Percentiles rank a stretch among this genome's conserved stretches.
Conservation (phyloP, 2,888 invertebrate species). For the Chironomus tentans region DNA sequence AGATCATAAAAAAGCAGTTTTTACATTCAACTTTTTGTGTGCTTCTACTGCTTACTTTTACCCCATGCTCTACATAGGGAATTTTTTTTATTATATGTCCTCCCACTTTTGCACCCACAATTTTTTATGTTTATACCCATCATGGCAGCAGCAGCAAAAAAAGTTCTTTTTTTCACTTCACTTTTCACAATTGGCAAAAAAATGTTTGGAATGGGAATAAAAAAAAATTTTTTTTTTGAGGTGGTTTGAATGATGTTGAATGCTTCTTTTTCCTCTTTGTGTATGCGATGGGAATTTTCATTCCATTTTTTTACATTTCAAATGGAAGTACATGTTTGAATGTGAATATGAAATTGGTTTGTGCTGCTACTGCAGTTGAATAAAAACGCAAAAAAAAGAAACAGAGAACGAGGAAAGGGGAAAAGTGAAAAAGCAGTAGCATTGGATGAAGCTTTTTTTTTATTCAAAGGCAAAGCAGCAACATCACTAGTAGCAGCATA, state of each 20-base stretch:
- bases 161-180: neutral
- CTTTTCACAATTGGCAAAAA: conserved; percentile 8
- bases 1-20: conserved; percentile 23
- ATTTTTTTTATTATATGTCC: neutral
- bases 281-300: conserved; percentile 1
- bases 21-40: conserved; percentile 17
- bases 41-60: no score
- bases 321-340: conserved; percentile 12
- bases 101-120: neutral
- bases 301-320: neutral
- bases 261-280: neutral
- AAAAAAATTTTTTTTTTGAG: neutral
- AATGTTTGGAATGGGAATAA: neutral
- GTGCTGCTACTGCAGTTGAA: conserved; percentile 2
- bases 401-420: neutral
- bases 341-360: conserved; percentile 23
- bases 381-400: neutral
- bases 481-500: neutral
- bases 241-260: neutral
- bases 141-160: neutral
- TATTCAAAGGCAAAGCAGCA: neutral
- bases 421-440: neutral
- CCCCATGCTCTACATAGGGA: no score
- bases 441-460: neutral
- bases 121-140: conserved; percentile 1